phyloP scores from a whole-genome alignment of 2,113 vertebrate genomes.

The Labeo catla region DNA sequence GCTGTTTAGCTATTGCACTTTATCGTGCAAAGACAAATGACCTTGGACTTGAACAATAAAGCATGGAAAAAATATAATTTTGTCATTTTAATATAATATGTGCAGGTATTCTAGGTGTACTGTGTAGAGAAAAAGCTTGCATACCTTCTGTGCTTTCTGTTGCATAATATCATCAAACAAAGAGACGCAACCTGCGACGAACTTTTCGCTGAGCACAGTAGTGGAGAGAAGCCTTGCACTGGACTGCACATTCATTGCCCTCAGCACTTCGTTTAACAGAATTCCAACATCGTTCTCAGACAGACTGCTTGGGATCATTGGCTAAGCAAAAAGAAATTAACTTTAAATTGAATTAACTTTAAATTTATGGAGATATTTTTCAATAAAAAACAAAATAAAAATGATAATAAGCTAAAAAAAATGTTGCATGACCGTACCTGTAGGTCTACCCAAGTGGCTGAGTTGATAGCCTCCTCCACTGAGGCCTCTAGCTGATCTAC shows the following conservation, averaged over 20 bases:
- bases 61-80: no score
- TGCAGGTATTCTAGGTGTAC: neutral
- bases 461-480: conserved; percentile 88
- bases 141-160: conserved; percentile 92
- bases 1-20: no score
- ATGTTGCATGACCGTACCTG: conserved; percentile 71
- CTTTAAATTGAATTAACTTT: neutral
- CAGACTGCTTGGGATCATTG: conserved; percentile 89
- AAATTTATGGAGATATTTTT: neutral
- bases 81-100: neutral
- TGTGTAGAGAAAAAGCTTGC: neutral
- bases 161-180: conserved; percentile 88
- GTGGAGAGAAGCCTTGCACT: conserved; percentile 83
- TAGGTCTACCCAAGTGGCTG: conserved; percentile 88
- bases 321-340: conserved; percentile 67
- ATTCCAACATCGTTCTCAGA: conserved; percentile 86
- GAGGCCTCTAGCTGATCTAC: conserved; percentile 95
- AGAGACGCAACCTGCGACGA: conserved; percentile 82
- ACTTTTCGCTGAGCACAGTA: conserved; percentile 90
- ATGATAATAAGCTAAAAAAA: no score
- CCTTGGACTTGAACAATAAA: no score
- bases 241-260: conserved; percentile 80
- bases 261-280: conserved; percentile 89
- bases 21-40: no score
- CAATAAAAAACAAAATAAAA: no score